Conservation (phyloP, 2,888 invertebrate species). For the Tipula vernalis region DNA sequence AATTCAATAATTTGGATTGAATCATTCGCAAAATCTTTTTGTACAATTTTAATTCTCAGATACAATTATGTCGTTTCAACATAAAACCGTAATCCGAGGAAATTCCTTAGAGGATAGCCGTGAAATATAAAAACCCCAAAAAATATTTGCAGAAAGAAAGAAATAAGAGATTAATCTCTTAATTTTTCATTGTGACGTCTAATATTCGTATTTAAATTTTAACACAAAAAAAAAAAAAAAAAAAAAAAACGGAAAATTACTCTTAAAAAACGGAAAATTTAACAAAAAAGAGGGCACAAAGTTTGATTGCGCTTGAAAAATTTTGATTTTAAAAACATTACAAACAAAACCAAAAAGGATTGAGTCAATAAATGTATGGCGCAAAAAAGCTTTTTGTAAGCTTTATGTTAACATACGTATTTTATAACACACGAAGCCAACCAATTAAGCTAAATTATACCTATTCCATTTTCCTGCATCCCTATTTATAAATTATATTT, state of each 20-base stretch:
- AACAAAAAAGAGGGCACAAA: background rate
- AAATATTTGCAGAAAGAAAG: background rate
- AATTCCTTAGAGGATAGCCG: background rate
- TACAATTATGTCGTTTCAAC: background rate
- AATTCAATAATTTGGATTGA: background rate
- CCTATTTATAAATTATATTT: background rate
- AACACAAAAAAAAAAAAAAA: background rate
- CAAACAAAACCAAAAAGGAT: background rate
- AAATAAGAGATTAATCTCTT: background rate
- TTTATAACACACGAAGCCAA: background rate
- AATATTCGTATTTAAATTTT: background rate
- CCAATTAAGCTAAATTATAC: background rate
- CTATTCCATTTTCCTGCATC: background rate
- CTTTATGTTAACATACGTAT: background rate
- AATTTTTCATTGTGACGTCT: background rate
- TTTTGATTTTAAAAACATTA: background rate
- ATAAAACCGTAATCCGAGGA: background rate
- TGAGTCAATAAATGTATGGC: background rate
- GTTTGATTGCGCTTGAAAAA: background rate
- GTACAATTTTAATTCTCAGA: background rate
- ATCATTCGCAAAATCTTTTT: background rate
- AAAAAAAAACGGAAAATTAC: background rate
- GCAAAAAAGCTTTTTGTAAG: background rate
- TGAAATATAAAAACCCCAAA: background rate
- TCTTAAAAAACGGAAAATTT: background rate